A percentile compares a stretch with the other conserved stretches of the same genome.
These are phyloP conservation scores for Xanthorhoe designata DNA, from an alignment of 2,888 invertebrate species.

Conservation along the genomic window DNA sequence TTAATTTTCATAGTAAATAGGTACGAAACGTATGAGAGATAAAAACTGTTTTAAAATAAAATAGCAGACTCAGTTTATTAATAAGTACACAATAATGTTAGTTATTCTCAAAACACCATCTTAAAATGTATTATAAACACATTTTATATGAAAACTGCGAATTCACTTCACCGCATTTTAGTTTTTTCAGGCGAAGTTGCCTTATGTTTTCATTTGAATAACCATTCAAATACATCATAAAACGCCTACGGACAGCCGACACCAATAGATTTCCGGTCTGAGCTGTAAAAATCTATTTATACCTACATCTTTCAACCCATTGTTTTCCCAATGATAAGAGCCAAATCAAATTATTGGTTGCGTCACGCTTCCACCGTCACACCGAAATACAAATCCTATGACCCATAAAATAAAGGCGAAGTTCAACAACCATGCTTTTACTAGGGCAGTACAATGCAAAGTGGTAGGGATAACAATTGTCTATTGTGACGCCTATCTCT, in stretches of 20 bases:
- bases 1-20: no score
- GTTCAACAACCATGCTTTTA: constrained; percentile 54
- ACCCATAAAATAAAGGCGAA: constrained; percentile 43
- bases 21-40: neutral
- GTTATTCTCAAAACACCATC: neutral
- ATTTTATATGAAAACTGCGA: constrained; percentile 17
- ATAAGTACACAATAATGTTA: neutral
- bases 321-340: constrained; percentile 80
- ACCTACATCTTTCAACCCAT: constrained; percentile 64
- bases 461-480: constrained; percentile 83
- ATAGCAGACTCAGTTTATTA: neutral
- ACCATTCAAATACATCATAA: constrained; percentile 34
- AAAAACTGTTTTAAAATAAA: neutral
- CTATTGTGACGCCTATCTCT: constrained; percentile 84
- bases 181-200: constrained; percentile 40
- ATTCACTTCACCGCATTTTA: constrained; percentile 33
- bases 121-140: constrained; percentile 17
- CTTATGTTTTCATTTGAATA: constrained; percentile 37
- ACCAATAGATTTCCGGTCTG: constrained; percentile 60
- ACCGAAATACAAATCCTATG: constrained; percentile 53
- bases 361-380: constrained; percentile 45
- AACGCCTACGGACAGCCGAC: constrained; percentile 56
- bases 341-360: constrained; percentile 82
- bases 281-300: constrained; percentile 60
- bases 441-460: constrained; percentile 65